These are phyloP conservation scores for Epizoanthus illoricatus DNA, from an alignment of 92 coral and sea anemone species.

Conservation along the genomic window DNA sequence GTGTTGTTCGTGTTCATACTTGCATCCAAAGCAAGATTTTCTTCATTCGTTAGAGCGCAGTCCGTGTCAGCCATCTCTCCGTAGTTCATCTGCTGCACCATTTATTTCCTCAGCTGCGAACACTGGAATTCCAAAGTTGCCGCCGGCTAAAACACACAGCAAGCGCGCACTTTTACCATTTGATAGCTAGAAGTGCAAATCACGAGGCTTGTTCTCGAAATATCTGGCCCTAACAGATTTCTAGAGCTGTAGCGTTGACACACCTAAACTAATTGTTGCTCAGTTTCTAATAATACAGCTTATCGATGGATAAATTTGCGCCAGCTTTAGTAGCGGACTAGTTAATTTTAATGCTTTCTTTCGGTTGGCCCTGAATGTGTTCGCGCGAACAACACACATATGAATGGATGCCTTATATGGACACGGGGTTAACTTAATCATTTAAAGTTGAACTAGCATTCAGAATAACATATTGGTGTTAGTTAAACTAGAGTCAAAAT, in stretches of 20 bases:
- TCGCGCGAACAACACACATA: slow-evolving; percentile 2
- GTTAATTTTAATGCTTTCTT: slow-evolving; percentile 2
- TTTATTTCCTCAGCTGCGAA: neutral
- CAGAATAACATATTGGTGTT: too few relatives aligned
- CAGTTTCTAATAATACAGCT: neutral
- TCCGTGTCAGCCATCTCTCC: slow-evolving; percentile 22
- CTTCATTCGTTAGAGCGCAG: slow-evolving; percentile 6
- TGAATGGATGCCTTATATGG: slow-evolving; percentile 1
- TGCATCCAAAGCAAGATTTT: slow-evolving; percentile 27
- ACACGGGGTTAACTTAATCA: neutral
- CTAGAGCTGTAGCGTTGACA: neutral
- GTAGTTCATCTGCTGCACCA: slow-evolving; percentile 24
- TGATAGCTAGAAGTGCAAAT: neutral
- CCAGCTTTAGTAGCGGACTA: neutral
- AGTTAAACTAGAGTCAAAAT: too few relatives aligned
- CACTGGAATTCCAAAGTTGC: neutral
- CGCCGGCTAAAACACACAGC: slow-evolving; percentile 26
- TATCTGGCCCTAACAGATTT: neutral
- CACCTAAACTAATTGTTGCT: neutral
- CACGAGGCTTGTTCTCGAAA: neutral
- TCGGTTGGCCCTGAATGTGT: slow-evolving; percentile 14
- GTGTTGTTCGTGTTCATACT: slow-evolving; percentile 7
- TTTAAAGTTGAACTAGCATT: neutral
- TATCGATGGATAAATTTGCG: slow-evolving; percentile 15
- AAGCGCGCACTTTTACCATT: neutral